Evolutionary conservation across 2,888 invertebrate genomes (phyloP).

Genomic region (Drosophila monieri): DNA sequence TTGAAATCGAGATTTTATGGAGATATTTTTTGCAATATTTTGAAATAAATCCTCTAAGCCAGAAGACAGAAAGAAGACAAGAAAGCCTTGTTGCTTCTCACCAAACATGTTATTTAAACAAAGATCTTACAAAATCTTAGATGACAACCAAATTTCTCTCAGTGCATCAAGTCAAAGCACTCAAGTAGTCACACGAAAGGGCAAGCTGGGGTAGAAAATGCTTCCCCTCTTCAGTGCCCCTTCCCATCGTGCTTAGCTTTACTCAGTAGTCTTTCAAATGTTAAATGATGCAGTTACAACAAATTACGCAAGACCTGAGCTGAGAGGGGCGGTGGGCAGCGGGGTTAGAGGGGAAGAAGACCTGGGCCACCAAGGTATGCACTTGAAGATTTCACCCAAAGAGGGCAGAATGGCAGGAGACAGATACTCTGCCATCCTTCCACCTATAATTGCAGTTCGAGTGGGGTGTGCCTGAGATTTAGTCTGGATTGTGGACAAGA

Average conservation of each 20-base stretch:
- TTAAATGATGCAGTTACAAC: slow-evolving; percentile 74
- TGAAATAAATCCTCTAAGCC: too few species aligned
- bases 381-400: slow-evolving; percentile 34
- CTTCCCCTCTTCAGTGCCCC: slow-evolving; percentile 4
- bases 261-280: slow-evolving; percentile 67
- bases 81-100: too few species aligned
- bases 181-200: slow-evolving; percentile 37
- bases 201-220: slow-evolving; percentile 31
- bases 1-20: too few species aligned
- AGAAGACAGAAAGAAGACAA: too few species aligned
- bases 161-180: slow-evolving; percentile 22
- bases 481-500: background rate
- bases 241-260: slow-evolving; percentile 20
- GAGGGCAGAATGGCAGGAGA: slow-evolving; percentile 38
- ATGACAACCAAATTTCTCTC: background rate
- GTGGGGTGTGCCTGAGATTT: slow-evolving; percentile 14
- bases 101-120: too few species aligned
- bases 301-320: slow-evolving; percentile 60
- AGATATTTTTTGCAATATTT: too few species aligned
- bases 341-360: background rate
- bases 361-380: slow-evolving; percentile 19
- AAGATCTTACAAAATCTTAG: background rate
- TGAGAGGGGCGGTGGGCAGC: background rate
- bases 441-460: slow-evolving; percentile 36
- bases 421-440: slow-evolving; percentile 26